These are phyloP conservation scores for Pseudanteris insignis DNA, from an alignment of 2,888 invertebrate genomes.

Conservation along the genomic window DNA sequence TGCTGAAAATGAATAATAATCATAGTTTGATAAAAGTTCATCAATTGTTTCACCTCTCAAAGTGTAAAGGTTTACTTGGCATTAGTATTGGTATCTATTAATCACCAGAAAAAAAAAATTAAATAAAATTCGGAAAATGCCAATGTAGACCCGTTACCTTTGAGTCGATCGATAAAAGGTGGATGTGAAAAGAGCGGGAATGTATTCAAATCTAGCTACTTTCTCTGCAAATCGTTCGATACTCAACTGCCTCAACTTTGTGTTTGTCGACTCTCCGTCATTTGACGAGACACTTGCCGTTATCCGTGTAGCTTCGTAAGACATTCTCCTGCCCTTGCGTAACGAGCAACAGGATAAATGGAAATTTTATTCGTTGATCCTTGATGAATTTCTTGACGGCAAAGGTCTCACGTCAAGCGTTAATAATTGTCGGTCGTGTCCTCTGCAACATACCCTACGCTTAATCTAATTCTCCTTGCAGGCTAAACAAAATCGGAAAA, in stretches of 20 bases:
- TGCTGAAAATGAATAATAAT: too few relatives aligned
- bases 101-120: too few relatives aligned
- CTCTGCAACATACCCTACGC: slow-evolving; percentile 65
- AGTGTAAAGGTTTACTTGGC: too few relatives aligned
- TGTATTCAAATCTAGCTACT: slow-evolving; percentile 34
- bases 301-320: too few relatives aligned
- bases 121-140: too few relatives aligned
- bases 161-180: background rate
- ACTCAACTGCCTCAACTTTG: slow-evolving; percentile 50
- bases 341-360: slow-evolving; percentile 1
- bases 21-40: too few relatives aligned
- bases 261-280: slow-evolving; percentile 57
- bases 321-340: too few relatives aligned
- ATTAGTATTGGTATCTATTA: too few relatives aligned
- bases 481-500: slow-evolving; percentile 97
- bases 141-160: too few relatives aligned
- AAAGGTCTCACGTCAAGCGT: slow-evolving; percentile 53
- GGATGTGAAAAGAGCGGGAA: slow-evolving; percentile 9
- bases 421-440: slow-evolving; percentile 63
- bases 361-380: slow-evolving; percentile 1
- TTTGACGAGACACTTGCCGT: slow-evolving; percentile 54
- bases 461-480: slow-evolving; percentile 65
- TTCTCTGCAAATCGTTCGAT: slow-evolving; percentile 46
- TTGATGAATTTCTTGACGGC: too few relatives aligned
- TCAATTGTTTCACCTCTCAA: too few relatives aligned